Evolutionary conservation across 2,797 vertebrate genomes (phyloP).

Genomic region (Phrynocephalus forsythii): DNA sequence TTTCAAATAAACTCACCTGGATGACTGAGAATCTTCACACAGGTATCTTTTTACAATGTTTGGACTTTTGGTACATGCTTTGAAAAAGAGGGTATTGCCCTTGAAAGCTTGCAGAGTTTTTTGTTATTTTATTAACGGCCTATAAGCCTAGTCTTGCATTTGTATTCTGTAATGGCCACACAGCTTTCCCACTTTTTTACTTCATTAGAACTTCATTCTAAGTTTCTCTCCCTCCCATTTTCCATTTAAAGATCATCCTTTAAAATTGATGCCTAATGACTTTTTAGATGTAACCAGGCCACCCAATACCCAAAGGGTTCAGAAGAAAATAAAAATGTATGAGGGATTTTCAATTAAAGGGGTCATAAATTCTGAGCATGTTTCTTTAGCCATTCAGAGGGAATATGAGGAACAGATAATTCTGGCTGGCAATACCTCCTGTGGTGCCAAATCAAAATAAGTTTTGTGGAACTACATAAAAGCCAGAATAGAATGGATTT

Average conservation of each 20-base stretch:
- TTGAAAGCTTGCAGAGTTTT: too few relatives aligned
- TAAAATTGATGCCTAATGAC: neutral
- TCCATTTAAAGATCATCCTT: neutral
- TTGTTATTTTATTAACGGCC: too few relatives aligned
- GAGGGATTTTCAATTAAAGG: neutral
- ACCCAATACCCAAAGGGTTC: neutral
- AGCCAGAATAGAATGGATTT: too few relatives aligned
- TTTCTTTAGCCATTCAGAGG: conserved; percentile 38
- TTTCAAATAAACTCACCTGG: too few relatives aligned
- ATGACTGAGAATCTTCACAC: too few relatives aligned
- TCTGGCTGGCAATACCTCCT: conserved; percentile 46
- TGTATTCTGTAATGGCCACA: too few relatives aligned
- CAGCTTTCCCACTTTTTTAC: too few relatives aligned
- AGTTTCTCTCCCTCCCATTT: neutral
- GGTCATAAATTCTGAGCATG: neutral
- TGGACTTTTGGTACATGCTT: too few relatives aligned
- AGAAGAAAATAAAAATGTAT: conserved; percentile 20
- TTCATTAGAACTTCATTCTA: too few relatives aligned
- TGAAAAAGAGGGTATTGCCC: too few relatives aligned
- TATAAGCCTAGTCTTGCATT: too few relatives aligned
- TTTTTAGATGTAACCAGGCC: neutral
- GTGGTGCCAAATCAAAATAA: conserved; percentile 29
- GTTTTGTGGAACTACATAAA: conserved; percentile 21
- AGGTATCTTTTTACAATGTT: too few relatives aligned
- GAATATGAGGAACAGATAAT: neutral